phyloP scores from a whole-genome alignment of 1,140 invertebrate species.

The Platorchestia sp. region DNA sequence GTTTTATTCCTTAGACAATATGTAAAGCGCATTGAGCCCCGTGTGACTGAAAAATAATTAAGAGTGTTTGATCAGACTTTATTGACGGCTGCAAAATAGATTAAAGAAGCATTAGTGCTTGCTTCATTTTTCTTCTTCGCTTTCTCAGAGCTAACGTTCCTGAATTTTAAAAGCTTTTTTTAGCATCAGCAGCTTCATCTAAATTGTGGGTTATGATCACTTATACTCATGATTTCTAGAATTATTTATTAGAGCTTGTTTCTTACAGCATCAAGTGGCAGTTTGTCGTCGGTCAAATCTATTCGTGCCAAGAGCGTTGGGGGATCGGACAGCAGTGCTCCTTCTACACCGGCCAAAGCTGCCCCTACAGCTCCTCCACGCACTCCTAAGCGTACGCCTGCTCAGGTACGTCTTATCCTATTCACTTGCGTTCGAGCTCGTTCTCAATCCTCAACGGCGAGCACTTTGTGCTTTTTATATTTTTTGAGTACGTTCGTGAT shows the following conservation, averaged over 20 bases:
- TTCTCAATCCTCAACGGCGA: neutral
- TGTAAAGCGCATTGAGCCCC: too few relatives aligned
- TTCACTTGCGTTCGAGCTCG: neutral
- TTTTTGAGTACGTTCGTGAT: neutral
- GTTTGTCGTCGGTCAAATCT: constrained; percentile 63
- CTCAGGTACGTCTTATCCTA: constrained; percentile 23
- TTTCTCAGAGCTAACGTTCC: constrained; percentile 10
- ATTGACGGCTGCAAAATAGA: neutral
- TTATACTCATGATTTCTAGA: constrained; percentile 28
- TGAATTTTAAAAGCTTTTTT: neutral
- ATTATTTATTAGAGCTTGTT: constrained; percentile 55
- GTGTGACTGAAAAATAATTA: neutral
- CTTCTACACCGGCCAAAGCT: constrained; percentile 62
- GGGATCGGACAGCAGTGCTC: constrained; percentile 64
- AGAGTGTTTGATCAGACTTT: neutral
- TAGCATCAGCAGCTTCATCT: neutral
- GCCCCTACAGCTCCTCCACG: constrained; percentile 57
- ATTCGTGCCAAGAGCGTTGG: constrained; percentile 67
- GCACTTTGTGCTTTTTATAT: neutral
- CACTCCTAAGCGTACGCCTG: constrained; percentile 65
- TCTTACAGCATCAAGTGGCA: constrained; percentile 61
- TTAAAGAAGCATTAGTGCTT: neutral
- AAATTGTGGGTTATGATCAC: neutral
- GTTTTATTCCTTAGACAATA: neutral
- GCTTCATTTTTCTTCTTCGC: neutral